Evolutionary conservation across 2,113 vertebrate genomes (phyloP).

Genomic region (Smithornis capensis): DNA sequence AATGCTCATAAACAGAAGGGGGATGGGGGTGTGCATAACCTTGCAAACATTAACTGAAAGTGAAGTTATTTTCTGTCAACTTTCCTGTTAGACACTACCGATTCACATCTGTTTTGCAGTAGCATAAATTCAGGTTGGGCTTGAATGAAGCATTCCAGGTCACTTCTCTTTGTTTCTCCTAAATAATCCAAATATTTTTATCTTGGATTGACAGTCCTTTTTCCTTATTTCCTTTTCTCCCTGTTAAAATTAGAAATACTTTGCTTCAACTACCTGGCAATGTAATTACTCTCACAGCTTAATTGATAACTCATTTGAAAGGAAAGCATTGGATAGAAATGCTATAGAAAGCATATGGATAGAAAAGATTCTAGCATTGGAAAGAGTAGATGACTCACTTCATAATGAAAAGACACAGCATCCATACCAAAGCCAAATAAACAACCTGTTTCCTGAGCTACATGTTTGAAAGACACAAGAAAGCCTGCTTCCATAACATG

Average conservation of each 20-base stretch:
- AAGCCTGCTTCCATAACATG: not conserved
- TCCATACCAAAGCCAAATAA: not conserved
- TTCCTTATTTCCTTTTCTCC: not conserved
- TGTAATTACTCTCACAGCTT: not conserved
- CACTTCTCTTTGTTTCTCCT: not conserved
- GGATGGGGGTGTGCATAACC: not conserved
- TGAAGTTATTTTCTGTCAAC: not conserved
- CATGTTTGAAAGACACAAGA: not conserved
- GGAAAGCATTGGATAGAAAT: not conserved
- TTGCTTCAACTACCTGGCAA: not conserved
- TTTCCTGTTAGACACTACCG: not conserved
- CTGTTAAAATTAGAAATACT: not conserved
- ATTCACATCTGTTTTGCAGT: not conserved
- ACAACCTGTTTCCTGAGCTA: conserved; percentile 2
- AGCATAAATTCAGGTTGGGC: not conserved
- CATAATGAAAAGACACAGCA: not conserved
- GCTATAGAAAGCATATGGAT: not conserved
- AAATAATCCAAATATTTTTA: not conserved
- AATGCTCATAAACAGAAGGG: not conserved
- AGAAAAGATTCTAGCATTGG: not conserved
- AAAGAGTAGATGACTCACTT: not conserved
- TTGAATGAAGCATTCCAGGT: not conserved
- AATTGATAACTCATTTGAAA: not conserved
- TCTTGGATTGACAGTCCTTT: not conserved
- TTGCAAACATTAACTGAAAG: not conserved